Evolutionary conservation across 2,888 invertebrate genomes (phyloP).

Genomic region (Linyphia triangularis): DNA sequence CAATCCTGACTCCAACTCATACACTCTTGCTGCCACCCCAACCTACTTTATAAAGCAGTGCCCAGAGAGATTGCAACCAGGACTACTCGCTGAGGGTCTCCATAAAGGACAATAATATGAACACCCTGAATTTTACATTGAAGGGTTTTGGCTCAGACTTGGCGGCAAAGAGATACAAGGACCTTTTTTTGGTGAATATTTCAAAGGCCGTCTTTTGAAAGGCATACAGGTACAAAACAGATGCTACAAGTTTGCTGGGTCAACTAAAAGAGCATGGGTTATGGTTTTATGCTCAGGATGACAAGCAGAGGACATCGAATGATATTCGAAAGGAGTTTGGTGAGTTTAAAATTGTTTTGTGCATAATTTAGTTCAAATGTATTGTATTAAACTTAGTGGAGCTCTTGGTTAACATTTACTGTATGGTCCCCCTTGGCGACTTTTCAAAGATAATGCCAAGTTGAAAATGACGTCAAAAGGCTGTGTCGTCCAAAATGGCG

Average conservation of each 20-base stretch:
- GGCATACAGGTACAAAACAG: slow-evolving; percentile 76
- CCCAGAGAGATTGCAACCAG: slow-evolving; percentile 45
- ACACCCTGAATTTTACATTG: slow-evolving; percentile 27
- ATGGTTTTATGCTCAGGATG: slow-evolving; percentile 76
- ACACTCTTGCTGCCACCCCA: slow-evolving; percentile 71
- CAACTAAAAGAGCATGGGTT: slow-evolving; percentile 77
- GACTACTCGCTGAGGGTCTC: slow-evolving; percentile 49
- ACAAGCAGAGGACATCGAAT: slow-evolving; percentile 63
- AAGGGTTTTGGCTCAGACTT: not conserved
- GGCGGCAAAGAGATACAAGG: too few species aligned
- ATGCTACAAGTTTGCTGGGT: slow-evolving; percentile 77
- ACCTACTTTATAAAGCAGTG: slow-evolving; percentile 60
- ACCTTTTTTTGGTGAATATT: slow-evolving; percentile 40
- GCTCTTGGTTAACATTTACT: too few species aligned
- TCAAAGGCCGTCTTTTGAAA: slow-evolving; percentile 43
- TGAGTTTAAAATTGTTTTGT: too few species aligned
- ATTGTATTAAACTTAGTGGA: too few species aligned
- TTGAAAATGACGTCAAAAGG: too few species aligned
- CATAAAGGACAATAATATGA: slow-evolving; percentile 51
- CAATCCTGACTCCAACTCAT: slow-evolving; percentile 75
- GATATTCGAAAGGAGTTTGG: slow-evolving; percentile 76
- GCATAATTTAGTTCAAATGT: too few species aligned
- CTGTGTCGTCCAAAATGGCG: too few species aligned
- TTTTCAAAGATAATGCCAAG: too few species aligned
- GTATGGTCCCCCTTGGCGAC: too few species aligned